Conservation (phyloP, 37 sponge, comb jelly and placozoan genomes). For the Agelas oroides region DNA sequence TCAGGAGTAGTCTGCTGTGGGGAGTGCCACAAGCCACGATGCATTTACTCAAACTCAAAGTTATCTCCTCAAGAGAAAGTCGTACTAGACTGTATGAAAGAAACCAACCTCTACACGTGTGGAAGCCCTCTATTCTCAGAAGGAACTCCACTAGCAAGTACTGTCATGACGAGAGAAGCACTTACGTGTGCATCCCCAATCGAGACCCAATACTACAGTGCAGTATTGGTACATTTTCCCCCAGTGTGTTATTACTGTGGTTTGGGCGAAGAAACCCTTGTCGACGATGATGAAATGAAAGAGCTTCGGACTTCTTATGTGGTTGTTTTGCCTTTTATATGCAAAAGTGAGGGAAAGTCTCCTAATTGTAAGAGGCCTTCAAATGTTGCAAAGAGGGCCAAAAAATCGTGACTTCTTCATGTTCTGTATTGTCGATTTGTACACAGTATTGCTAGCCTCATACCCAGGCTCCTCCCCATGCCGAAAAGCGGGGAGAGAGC, state of each 20-base stretch:
- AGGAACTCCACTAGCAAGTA: no score
- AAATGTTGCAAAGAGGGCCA: no score
- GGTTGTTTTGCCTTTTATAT: slow-evolving; percentile 1
- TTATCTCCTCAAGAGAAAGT: neutral
- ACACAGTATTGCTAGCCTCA: no score
- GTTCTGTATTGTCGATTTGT: no score
- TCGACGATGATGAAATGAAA: slow-evolving; percentile 9
- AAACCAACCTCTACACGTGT: neutral
- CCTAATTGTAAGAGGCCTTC: no score
- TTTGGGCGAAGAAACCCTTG: slow-evolving; percentile 11
- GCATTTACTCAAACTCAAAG: slow-evolving; percentile 10
- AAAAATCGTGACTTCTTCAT: no score
- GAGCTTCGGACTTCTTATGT: slow-evolving; percentile 1
- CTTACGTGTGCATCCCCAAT: neutral
- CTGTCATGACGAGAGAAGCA: neutral
- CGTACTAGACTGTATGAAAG: neutral
- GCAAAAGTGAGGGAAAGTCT: slow-evolving; percentile 1
- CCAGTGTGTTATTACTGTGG: slow-evolving; percentile 45
- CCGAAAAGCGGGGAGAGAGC: no score
- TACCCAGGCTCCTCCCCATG: no score
- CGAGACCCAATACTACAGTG: neutral
- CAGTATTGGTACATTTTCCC: slow-evolving; percentile 2
- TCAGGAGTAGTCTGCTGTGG: slow-evolving; percentile 1
- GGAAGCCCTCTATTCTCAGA: no score
- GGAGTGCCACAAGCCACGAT: slow-evolving; percentile 22